Evolutionary conservation across 2,888 invertebrate genomes (phyloP), one percentile per base, ranked within the genome.

Genomic region (Brachyptera putata): DNA sequence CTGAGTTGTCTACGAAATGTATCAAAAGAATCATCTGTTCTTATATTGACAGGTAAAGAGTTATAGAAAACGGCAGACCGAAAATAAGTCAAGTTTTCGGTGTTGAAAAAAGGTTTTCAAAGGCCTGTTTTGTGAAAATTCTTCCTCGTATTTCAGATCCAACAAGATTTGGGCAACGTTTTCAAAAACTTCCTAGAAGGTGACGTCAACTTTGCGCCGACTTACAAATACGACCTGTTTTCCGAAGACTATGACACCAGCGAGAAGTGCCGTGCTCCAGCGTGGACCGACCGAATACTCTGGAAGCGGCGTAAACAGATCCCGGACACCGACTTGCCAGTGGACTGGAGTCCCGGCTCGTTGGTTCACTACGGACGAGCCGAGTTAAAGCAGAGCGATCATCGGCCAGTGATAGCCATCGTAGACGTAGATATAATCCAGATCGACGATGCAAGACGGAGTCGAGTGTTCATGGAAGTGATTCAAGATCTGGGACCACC

Each of bases 201-300:
- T 0, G 86, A 87, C 57, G 86, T 97, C 30, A 85, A 82, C 46
- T 99, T 99, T 74, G 84, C 91, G 13, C 99, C 99, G 0, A 99
- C 99, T 0, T 99, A 99, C 75, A 99, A 99, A 73, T 99, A 99
- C 73, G 99, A 99, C 78, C 78, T 97, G 59, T 98, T 98, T 74
- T 96, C 95, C 69, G 95, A 98, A 73, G 97, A 98, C 76, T 99
- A 97, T 73, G 99, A 99, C 74, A 98, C 99, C 0, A 97, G 97
- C 72, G 99, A 99, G 73, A 99, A 99, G 76, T 87, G 89, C 71
- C 83, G 98, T 61, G 91, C 94, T 1, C 99, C 99, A 0, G 98
- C 99, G 3, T 99, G 96, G 96, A 99, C 99, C 0, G 99, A 99
- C 76, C 81, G 99, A 63, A 84, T 99, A n/a, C 77, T 99, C 61